Evolutionary conservation across 2,888 invertebrate genomes (phyloP).

Genomic region (Carabus problematicus): DNA sequence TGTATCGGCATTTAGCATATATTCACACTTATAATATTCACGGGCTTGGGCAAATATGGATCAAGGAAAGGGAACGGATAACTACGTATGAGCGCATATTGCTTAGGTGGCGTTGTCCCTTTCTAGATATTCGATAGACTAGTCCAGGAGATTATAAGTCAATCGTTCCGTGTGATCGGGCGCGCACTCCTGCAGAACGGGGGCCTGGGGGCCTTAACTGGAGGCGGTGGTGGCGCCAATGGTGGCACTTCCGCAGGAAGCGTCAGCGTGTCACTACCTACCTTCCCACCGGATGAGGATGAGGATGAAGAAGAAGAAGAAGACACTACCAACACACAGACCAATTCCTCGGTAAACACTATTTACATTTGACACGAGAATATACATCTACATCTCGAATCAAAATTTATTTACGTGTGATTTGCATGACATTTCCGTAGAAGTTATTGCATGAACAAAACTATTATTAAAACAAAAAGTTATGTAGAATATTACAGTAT

Average conservation of each 20-base stretch:
- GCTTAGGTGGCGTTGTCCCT: not conserved
- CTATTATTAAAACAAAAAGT: too few species aligned
- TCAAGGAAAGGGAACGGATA: slow-evolving; percentile 14
- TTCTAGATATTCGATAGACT: slow-evolving; percentile 77
- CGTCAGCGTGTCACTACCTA: slow-evolving; percentile 71
- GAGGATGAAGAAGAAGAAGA: slow-evolving; percentile 60
- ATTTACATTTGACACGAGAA: too few species aligned
- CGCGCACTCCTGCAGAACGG: slow-evolving; percentile 71
- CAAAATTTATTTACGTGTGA: too few species aligned
- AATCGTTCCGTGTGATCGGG: slow-evolving; percentile 78
- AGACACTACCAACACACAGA: slow-evolving; percentile 53
- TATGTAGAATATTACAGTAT: too few species aligned
- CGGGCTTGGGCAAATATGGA: not conserved
- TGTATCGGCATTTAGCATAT: too few species aligned
- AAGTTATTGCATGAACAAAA: too few species aligned
- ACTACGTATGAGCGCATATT: not conserved
- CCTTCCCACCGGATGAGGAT: slow-evolving; percentile 70
- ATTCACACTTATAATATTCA: not conserved
- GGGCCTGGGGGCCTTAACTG: slow-evolving; percentile 62
- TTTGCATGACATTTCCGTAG: too few species aligned
- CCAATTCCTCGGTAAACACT: slow-evolving; percentile 44
- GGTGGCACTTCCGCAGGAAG: slow-evolving; percentile 61
- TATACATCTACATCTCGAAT: too few species aligned
- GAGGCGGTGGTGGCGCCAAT: slow-evolving; percentile 58
- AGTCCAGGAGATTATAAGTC: slow-evolving; percentile 76